These are phyloP conservation scores for Megalonaias nervosa DNA, from an alignment of 1,140 invertebrate species.

Conservation along the genomic window DNA sequence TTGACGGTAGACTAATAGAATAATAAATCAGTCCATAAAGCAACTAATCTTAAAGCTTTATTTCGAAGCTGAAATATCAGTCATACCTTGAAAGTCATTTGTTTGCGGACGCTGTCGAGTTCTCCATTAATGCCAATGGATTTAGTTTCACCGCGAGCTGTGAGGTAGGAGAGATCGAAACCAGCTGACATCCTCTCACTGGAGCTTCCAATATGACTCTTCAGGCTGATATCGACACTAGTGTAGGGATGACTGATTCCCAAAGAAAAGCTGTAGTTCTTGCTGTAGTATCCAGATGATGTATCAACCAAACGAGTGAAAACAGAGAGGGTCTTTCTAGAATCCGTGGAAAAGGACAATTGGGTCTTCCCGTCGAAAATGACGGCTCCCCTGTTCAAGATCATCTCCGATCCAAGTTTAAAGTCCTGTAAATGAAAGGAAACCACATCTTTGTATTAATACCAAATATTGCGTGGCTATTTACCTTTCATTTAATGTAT, in stretches of 20 bases:
- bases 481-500: too few species aligned
- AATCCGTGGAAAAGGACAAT: constrained; percentile 61
- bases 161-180: constrained; percentile 36
- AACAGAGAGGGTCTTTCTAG: constrained; percentile 57
- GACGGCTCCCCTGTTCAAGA: constrained; percentile 37
- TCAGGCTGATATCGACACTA: constrained; percentile 35
- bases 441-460: neutral
- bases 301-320: constrained; percentile 53
- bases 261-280: constrained; percentile 39
- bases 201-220: constrained; percentile 37
- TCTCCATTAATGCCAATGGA: constrained; percentile 35
- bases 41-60: neutral
- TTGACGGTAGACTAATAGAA: neutral
- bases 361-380: constrained; percentile 58
- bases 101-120: constrained; percentile 30
- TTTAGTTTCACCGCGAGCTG: constrained; percentile 30
- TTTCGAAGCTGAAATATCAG: neutral
- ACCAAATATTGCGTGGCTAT: too few species aligned
- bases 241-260: constrained; percentile 39
- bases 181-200: constrained; percentile 27
- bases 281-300: constrained; percentile 4
- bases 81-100: constrained; percentile 34
- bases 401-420: constrained; percentile 43
- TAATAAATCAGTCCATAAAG: neutral
- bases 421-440: constrained; percentile 41